phyloP scores from a whole-genome alignment of 2,797 vertebrate species.

The Glyptemys insculpta region DNA sequence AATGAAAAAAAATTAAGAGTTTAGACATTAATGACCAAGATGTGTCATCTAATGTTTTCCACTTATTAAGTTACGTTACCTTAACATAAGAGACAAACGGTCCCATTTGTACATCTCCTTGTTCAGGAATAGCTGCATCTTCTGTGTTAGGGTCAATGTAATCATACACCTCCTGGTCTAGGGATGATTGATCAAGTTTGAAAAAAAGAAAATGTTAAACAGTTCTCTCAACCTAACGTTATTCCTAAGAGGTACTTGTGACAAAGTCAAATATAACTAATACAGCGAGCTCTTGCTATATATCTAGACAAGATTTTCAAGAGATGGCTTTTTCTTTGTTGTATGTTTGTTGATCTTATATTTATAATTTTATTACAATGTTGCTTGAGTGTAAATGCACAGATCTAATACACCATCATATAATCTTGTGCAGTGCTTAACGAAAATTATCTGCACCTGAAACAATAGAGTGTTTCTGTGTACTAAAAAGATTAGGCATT shows the following conservation, averaged over 20 bases:
- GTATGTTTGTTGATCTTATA: neutral
- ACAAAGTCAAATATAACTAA: neutral
- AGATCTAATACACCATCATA: neutral
- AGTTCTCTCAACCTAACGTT: neutral
- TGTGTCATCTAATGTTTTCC: neutral
- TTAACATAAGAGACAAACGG: constrained; percentile 90
- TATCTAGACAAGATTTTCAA: neutral
- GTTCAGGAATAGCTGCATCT: constrained; percentile 90
- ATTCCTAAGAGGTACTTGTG: neutral
- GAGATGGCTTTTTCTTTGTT: neutral
- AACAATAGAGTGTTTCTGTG: constrained; percentile 6
- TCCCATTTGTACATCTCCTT: constrained; percentile 85
- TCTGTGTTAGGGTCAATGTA: constrained; percentile 93
- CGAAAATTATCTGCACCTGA: neutral
- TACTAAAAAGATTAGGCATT: constrained; percentile 29
- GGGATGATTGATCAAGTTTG: constrained; percentile 59
- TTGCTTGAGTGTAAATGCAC: neutral
- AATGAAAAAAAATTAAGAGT: neutral
- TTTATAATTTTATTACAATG: neutral
- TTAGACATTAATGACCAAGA: constrained; percentile 8
- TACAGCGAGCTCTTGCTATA: neutral
- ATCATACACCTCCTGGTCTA: constrained; percentile 94
- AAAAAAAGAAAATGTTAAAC: constrained; percentile 37
- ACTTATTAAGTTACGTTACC: constrained; percentile 80
- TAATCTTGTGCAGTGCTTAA: neutral